A percentile compares a stretch with the other conserved stretches of the same genome.
These are phyloP conservation scores for Mormyrops boulengeri DNA, from an alignment of 2,797 vertebrate species.

Conservation along the genomic window DNA sequence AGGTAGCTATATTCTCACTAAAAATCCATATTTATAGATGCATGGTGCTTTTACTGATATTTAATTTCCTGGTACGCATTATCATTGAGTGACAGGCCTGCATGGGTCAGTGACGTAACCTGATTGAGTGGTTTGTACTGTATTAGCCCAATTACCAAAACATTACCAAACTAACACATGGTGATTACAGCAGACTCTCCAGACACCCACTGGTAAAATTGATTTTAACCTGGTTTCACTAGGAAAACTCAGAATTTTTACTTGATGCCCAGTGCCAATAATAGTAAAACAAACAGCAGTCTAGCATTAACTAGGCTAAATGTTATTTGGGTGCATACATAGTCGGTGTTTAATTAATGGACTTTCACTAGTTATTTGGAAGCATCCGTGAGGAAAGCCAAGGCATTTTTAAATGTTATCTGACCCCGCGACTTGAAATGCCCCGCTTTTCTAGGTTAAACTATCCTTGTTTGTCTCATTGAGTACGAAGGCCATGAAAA, in stretches of 20 bases:
- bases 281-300: background rate
- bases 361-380: background rate
- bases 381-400: background rate
- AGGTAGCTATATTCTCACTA: background rate
- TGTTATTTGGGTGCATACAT: background rate
- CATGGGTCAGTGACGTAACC: background rate
- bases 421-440: background rate
- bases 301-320: background rate
- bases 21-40: background rate
- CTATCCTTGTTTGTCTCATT: background rate
- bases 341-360: background rate
- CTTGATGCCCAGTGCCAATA: background rate
- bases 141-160: background rate
- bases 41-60: background rate
- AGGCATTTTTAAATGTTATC: background rate
- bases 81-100: background rate
- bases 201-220: background rate
- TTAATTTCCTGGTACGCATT: background rate
- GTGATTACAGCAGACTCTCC: background rate
- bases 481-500: background rate
- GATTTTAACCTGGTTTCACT: background rate
- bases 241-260: background rate
- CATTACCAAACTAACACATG: background rate
- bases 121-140: background rate
- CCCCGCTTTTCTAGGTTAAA: background rate